These are phyloP conservation scores for Eleginops maclovinus DNA, from an alignment of 2,113 vertebrate species.

Conservation along the genomic window DNA sequence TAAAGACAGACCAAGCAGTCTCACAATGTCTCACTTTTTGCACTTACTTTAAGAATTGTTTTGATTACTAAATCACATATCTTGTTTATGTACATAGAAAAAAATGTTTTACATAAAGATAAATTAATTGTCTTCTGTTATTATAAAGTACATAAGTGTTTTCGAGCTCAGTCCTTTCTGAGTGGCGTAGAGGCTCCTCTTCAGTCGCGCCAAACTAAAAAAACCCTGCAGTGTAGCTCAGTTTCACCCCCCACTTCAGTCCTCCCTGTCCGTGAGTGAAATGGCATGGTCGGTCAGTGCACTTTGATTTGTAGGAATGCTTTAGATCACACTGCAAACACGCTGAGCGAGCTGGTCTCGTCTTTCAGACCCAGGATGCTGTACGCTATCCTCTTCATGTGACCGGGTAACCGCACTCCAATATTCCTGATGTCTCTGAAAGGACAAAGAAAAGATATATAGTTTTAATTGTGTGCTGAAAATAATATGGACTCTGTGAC, in stretches of 20 bases:
- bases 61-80: slow-evolving; percentile 41
- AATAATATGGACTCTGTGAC: slow-evolving; percentile 12
- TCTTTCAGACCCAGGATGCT: slow-evolving; percentile 95
- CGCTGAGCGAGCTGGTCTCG: slow-evolving; percentile 86
- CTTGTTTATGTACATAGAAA: slow-evolving; percentile 49
- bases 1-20: slow-evolving; percentile 39
- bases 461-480: slow-evolving; percentile 8
- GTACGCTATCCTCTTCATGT: slow-evolving; percentile 95
- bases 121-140: slow-evolving; percentile 61
- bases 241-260: slow-evolving; percentile 37
- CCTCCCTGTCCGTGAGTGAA: slow-evolving; percentile 58
- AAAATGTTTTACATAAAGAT: slow-evolving; percentile 57
- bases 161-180: slow-evolving; percentile 68
- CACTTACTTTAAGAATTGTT: slow-evolving; percentile 34
- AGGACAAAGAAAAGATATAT: slow-evolving; percentile 16
- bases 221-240: slow-evolving; percentile 19
- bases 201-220: slow-evolving; percentile 61
- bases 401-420: slow-evolving; percentile 92
- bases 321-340: slow-evolving; percentile 83
- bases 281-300: slow-evolving; percentile 72
- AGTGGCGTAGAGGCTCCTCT: slow-evolving; percentile 48
- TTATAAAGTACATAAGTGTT: slow-evolving; percentile 74
- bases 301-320: slow-evolving; percentile 70
- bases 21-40: slow-evolving; percentile 37
- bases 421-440: slow-evolving; percentile 92